Conservation (phyloP, 2,797 vertebrate genomes). For the Melanotaenia pygmaea region DNA sequence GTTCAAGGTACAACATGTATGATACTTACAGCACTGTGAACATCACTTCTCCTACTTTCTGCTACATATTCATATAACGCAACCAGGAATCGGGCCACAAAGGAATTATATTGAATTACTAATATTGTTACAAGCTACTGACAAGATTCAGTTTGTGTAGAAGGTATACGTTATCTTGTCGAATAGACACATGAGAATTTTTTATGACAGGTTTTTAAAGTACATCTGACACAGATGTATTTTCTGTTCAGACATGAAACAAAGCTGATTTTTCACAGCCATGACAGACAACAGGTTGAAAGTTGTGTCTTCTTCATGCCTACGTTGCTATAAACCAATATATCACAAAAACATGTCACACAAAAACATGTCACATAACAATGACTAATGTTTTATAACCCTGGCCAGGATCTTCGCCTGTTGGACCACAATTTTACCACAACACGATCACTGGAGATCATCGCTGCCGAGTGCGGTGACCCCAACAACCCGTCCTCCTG, state of each 20-base stretch:
- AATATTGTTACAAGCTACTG: neutral
- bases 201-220: neutral
- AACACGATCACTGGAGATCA: slow-evolving; percentile 80
- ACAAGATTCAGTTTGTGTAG: neutral
- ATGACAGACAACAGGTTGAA: neutral
- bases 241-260: neutral
- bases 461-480: slow-evolving; percentile 79
- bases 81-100: neutral
- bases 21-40: neutral
- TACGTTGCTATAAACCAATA: neutral
- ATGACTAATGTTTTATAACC: neutral
- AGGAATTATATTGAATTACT: neutral
- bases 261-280: neutral
- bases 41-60: neutral
- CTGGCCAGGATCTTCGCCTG: slow-evolving; percentile 86
- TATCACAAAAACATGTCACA: neutral
- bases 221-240: neutral
- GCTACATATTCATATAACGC: neutral
- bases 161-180: neutral
- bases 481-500: slow-evolving; percentile 49
- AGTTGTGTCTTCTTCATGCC: neutral
- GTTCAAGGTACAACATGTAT: slow-evolving; percentile 82
- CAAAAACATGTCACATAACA: neutral
- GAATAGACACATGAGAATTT: neutral
- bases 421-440: slow-evolving; percentile 84